Evolutionary conservation across 2,888 invertebrate species (phyloP).

Genomic region (Mythimna ferrago): DNA sequence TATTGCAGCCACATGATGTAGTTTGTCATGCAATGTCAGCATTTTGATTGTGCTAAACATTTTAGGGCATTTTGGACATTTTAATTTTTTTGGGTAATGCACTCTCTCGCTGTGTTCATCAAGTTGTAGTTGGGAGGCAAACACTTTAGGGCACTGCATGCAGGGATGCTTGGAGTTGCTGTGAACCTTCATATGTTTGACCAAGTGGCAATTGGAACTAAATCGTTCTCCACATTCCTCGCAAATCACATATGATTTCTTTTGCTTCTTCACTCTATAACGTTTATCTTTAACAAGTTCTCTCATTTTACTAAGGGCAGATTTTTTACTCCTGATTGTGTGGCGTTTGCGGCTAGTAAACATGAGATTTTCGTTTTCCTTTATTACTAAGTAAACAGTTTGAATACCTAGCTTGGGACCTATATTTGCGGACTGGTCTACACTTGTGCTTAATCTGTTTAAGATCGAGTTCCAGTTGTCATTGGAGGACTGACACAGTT

Average conservation of each 20-base stretch:
- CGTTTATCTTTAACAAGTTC: constrained; percentile 71
- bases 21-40: constrained; percentile 75
- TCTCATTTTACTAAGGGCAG: constrained; percentile 74
- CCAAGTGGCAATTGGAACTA: constrained; percentile 64
- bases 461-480: constrained; percentile 74
- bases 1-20: constrained; percentile 73
- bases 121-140: constrained; percentile 69
- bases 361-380: constrained; percentile 71
- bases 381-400: constrained; percentile 74
- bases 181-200: constrained; percentile 75
- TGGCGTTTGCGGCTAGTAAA: constrained; percentile 74
- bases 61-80: constrained; percentile 78
- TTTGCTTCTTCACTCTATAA: constrained; percentile 63
- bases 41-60: constrained; percentile 79
- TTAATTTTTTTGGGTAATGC: constrained; percentile 78
- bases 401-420: constrained; percentile 64
- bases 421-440: constrained; percentile 68
- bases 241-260: constrained; percentile 68
- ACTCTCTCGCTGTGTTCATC: constrained; percentile 77
- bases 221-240: constrained; percentile 77
- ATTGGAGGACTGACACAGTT: constrained; percentile 74
- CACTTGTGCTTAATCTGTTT: constrained; percentile 64
- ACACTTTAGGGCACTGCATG: constrained; percentile 76
- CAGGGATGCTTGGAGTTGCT: constrained; percentile 72
- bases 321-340: constrained; percentile 67